Percentiles rank a stretch among this genome's conserved stretches.
These are phyloP conservation scores for Ceuthmochares aereus DNA, from an alignment of 2,113 vertebrate genomes.

Conservation along the genomic window DNA sequence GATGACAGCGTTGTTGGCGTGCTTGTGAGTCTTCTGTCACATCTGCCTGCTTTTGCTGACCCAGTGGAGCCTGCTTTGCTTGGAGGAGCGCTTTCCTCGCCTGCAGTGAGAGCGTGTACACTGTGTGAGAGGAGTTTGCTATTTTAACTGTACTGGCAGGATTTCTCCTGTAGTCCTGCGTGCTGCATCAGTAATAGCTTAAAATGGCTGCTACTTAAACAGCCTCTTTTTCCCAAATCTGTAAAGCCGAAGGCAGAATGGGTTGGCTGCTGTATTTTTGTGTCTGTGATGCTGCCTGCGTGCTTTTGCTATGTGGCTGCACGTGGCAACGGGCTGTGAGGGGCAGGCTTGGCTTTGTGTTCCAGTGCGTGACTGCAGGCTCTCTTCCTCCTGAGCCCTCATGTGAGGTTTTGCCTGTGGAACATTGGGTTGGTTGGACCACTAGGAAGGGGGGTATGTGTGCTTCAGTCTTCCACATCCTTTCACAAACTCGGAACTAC, in stretches of 20 bases:
- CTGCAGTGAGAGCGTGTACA: not conserved
- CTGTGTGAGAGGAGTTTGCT: not conserved
- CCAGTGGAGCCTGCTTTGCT: not conserved
- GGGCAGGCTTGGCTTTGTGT: not conserved
- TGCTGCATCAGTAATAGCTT: not conserved
- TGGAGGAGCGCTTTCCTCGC: not conserved
- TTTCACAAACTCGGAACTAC: not conserved
- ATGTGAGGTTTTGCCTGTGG: not conserved
- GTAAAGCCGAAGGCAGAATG: not conserved
- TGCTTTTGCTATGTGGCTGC: not conserved
- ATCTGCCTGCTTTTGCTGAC: not conserved
- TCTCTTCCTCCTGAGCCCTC: not conserved
- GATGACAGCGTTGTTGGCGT: not conserved
- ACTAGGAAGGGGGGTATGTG: not conserved
- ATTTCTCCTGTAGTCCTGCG: not conserved
- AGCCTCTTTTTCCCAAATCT: not conserved
- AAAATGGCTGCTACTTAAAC: not conserved
- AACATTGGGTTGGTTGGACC: not conserved
- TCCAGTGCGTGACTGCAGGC: fast-evolving
- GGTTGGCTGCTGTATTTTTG: not conserved
- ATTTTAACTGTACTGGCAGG: not conserved
- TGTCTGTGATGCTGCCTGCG: not conserved
- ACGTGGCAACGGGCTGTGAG: not conserved
- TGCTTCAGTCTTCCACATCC: not conserved
- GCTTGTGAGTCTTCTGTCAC: not conserved